phyloP scores from a whole-genome alignment of 2,113 vertebrate species.

The Pelusios castaneus region DNA sequence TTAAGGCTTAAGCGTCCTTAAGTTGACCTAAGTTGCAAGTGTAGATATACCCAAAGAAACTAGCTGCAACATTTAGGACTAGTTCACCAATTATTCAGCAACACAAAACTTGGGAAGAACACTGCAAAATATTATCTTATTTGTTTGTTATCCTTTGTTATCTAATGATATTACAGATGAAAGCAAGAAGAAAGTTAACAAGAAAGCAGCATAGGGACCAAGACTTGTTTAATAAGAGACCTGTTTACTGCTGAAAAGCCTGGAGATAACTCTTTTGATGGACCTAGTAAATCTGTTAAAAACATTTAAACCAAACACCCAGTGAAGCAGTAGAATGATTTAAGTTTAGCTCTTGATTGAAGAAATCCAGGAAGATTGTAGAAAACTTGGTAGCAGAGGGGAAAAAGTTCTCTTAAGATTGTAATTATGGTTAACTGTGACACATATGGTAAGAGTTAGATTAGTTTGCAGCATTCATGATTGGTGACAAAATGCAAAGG shows the following conservation, averaged over 20 bases:
- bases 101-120: background rate
- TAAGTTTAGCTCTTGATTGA: background rate
- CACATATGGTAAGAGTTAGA: background rate
- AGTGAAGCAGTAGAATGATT: background rate
- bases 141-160: background rate
- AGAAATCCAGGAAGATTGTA: background rate
- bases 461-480: background rate
- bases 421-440: background rate
- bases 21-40: too few relatives aligned
- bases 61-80: background rate
- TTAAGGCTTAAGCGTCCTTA: too few relatives aligned
- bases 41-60: too few relatives aligned
- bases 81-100: background rate
- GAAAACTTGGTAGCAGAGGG: background rate
- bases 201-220: background rate
- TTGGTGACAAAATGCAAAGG: background rate
- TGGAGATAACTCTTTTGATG: background rate
- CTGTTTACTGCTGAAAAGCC: background rate
- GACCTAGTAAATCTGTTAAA: background rate
- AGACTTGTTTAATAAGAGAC: background rate
- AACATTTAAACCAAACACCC: background rate
- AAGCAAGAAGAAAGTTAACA: background rate
- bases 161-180: background rate
- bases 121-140: background rate
- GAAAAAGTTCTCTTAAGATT: background rate